Evolutionary conservation across 2,797 vertebrate species (phyloP).

Genomic region (Phrynocephalus vlangalii): DNA sequence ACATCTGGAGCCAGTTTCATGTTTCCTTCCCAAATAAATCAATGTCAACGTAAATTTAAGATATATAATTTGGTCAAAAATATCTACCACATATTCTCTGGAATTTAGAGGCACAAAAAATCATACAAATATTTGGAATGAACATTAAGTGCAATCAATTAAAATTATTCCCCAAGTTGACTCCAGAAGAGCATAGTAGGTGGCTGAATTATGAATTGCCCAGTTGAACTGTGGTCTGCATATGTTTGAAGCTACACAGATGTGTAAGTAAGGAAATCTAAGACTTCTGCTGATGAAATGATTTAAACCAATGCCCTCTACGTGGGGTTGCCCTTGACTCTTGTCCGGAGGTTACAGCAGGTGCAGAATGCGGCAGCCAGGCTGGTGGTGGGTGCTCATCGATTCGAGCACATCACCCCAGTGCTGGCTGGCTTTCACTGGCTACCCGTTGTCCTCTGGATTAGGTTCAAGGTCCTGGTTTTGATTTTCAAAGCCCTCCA

Average conservation of each 20-base stretch:
- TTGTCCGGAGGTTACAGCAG: no score
- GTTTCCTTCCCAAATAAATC: not conserved
- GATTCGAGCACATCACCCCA: no score
- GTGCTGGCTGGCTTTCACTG: no score
- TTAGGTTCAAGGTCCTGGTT: no score
- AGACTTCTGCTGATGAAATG: not conserved
- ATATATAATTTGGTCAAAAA: not conserved
- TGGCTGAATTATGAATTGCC: not conserved
- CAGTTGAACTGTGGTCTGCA: not conserved
- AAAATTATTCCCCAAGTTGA: not conserved
- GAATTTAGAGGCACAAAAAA: not conserved
- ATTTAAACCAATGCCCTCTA: not conserved
- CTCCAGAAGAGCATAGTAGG: slow-evolving; percentile 8
- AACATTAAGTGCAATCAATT: not conserved
- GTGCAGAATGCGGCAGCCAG: no score
- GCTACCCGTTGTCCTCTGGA: no score
- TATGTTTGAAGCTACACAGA: not conserved
- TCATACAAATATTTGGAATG: not conserved
- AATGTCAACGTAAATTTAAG: not conserved
- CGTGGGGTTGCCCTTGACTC: no score
- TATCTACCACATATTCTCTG: not conserved
- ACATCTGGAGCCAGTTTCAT: not conserved
- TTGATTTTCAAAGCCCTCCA: no score
- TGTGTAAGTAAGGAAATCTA: not conserved
- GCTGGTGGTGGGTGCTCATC: no score